phyloP scores from a whole-genome alignment of 2,797 vertebrate genomes.

The Psittacula echo region DNA sequence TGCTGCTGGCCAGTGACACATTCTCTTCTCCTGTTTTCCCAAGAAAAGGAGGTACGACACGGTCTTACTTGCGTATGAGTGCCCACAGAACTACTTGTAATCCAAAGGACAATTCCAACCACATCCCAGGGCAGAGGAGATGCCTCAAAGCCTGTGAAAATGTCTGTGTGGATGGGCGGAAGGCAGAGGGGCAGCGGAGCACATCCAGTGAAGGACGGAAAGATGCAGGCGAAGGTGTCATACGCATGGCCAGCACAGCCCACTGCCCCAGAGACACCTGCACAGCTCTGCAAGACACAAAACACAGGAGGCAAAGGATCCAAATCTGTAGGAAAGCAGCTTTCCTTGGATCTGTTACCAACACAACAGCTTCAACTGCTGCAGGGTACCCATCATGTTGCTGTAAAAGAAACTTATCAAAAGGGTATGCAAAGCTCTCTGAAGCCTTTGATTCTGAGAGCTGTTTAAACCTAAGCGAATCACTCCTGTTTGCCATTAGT shows the following conservation, averaged over 20 bases:
- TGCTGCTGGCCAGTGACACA: not conserved
- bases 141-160: not conserved
- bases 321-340: not conserved
- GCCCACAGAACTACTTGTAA: not conserved
- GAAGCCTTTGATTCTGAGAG: not conserved
- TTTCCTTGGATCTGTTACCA: not conserved
- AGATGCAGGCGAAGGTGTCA: not conserved
- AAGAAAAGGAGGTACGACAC: not conserved
- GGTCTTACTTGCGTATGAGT: not conserved
- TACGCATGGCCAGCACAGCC: fast-evolving
- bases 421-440: not conserved
- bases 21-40: not conserved
- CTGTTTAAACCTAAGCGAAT: not conserved
- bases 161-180: fast-evolving
- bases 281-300: not conserved
- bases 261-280: not conserved
- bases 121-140: not conserved
- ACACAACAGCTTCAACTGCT: not conserved
- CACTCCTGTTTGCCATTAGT: not conserved
- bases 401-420: conserved; percentile 7
- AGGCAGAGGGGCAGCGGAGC: not conserved
- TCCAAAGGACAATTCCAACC: not conserved
- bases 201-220: not conserved
- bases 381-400: not conserved
- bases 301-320: not conserved